Percentiles rank a stretch among this genome's conserved stretches.
These are phyloP conservation scores for Reinhardtius hippoglossoides DNA, from an alignment of 2,113 vertebrate species.

Conservation along the genomic window DNA sequence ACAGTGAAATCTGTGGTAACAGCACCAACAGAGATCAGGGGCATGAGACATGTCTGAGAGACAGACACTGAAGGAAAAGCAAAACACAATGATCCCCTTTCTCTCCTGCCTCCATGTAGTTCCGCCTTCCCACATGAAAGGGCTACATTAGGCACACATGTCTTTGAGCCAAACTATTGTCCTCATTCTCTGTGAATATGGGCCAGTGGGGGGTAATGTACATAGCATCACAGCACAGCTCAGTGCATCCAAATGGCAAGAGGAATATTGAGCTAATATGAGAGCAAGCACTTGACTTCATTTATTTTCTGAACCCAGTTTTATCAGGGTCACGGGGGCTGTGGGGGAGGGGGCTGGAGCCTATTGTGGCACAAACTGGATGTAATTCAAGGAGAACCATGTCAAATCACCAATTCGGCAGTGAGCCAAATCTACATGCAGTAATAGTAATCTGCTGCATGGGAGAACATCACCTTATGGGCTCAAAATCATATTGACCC, in stretches of 20 bases:
- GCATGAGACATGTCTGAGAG: constrained; percentile 28
- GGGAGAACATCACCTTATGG: background rate
- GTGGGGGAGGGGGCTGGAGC: background rate
- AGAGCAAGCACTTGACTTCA: constrained; percentile 25
- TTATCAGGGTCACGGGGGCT: background rate
- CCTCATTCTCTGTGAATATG: constrained; percentile 78
- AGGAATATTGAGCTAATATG: constrained; percentile 55
- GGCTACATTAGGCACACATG: constrained; percentile 76
- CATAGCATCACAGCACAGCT: constrained; percentile 38
- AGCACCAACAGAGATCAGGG: constrained; percentile 12
- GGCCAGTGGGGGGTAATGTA: constrained; percentile 72
- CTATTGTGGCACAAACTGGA: background rate
- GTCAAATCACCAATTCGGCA: background rate
- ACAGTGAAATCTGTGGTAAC: constrained; percentile 10
- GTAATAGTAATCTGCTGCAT: background rate
- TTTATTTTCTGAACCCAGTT: constrained; percentile 28
- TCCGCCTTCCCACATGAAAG: constrained; percentile 75
- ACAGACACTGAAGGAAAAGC: constrained; percentile 25
- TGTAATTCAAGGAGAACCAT: background rate
- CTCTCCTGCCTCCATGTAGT: constrained; percentile 53
- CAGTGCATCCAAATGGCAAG: constrained; percentile 52
- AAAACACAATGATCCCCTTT: constrained; percentile 53
- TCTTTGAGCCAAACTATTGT: constrained; percentile 74
- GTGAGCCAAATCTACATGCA: background rate
- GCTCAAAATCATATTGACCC: background rate